Conservation (phyloP, 30 jellyfish, hydroid and myxozoan genomes). For the Aurelia coerulea region DNA sequence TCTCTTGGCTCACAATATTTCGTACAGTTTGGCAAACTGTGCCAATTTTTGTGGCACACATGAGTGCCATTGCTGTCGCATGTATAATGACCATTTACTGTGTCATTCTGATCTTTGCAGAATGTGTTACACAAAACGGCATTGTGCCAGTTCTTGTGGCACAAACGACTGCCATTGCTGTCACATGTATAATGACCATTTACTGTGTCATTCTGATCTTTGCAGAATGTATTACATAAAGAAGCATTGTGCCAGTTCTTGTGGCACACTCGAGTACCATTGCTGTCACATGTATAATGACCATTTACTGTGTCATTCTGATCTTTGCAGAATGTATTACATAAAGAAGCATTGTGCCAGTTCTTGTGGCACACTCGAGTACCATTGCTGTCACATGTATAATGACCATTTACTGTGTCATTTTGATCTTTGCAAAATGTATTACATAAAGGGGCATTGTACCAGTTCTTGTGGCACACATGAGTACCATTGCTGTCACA, state of each 20-base stretch:
- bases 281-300: conserved; percentile 47
- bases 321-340: conserved; percentile 46
- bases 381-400: conserved; percentile 55
- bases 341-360: conserved; percentile 43
- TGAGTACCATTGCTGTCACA: conserved; percentile 53
- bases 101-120: too few relatives aligned
- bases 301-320: conserved; percentile 45
- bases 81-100: too few relatives aligned
- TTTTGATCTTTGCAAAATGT: conserved; percentile 35
- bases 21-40: too few relatives aligned
- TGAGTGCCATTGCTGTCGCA: too few relatives aligned
- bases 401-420: conserved; percentile 61
- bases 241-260: conserved; percentile 41
- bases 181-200: too few relatives aligned
- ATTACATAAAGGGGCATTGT: conserved; percentile 27
- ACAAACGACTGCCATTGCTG: too few relatives aligned
- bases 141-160: too few relatives aligned
- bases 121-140: too few relatives aligned
- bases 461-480: conserved; percentile 58
- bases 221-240: conserved; percentile 16
- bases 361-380: conserved; percentile 44
- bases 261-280: conserved; percentile 49
- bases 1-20: too few relatives aligned
- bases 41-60: too few relatives aligned
- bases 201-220: neutral